A percentile compares a stretch with the other conserved stretches of the same genome.
Conservation (phyloP, 2,797 vertebrate genomes). For the Hoplostethus atlanticus region DNA sequence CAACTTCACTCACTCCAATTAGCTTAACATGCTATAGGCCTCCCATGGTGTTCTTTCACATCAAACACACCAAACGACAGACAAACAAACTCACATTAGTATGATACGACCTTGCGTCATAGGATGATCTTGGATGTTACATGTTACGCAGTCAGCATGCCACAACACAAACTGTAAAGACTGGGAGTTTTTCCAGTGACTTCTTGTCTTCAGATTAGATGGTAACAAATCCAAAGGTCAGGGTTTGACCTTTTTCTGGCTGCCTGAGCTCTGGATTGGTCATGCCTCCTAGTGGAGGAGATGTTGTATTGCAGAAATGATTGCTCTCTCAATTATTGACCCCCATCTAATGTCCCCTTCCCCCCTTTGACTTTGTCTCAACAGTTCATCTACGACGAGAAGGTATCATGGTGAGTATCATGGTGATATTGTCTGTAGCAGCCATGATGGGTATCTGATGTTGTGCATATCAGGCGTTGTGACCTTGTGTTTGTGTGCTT, state of each 20-base stretch:
- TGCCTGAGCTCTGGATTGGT: conserved; percentile 17
- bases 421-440: background rate
- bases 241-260: background rate
- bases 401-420: conserved; percentile 90
- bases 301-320: conserved; percentile 15
- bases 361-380: conserved; percentile 52
- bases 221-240: conserved; percentile 22
- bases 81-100: background rate
- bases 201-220: background rate
- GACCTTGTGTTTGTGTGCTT: conserved; percentile 6
- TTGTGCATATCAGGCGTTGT: background rate
- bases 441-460: background rate
- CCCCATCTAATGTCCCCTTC: conserved; percentile 11
- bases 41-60: background rate
- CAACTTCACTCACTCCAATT: conserved; percentile 21
- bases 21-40: conserved; percentile 3
- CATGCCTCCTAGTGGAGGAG: conserved; percentile 55
- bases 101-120: background rate
- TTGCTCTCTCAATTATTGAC: background rate
- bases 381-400: conserved; percentile 96
- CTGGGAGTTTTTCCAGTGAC: background rate
- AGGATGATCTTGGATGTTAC: background rate
- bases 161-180: background rate
- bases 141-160: background rate
- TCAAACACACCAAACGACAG: conserved; percentile 1